Conservation (phyloP, 2,113 vertebrate genomes). For the Noctilio leporinus region DNA sequence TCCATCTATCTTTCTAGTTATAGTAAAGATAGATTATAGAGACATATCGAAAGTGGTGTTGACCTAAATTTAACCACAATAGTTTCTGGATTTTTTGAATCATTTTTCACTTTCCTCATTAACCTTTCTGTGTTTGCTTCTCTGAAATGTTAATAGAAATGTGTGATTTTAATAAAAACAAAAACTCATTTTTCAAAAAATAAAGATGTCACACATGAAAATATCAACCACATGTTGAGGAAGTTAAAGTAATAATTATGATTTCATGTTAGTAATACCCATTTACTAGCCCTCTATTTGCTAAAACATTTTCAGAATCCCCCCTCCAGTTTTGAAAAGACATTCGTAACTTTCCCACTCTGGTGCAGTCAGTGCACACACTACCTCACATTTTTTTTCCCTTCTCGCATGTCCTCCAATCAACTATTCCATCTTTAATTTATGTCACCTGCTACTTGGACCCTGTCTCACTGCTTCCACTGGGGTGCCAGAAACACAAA, state of each 20-base stretch:
- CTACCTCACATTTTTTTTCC: background rate
- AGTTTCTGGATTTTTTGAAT: background rate
- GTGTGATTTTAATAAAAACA: background rate
- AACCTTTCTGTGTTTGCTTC: background rate
- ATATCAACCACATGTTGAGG: background rate
- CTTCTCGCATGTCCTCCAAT: background rate
- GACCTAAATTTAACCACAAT: background rate
- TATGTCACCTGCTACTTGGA: background rate
- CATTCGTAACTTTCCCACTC: background rate
- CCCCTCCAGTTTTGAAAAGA: background rate
- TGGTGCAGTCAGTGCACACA: background rate
- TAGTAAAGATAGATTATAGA: background rate
- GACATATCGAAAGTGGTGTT: background rate
- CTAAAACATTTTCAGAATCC: background rate
- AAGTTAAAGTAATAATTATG: background rate
- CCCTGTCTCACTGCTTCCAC: background rate
- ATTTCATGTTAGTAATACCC: background rate
- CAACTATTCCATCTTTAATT: background rate
- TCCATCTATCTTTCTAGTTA: background rate
- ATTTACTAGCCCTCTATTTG: background rate
- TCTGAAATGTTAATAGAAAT: slow-evolving; percentile 2
- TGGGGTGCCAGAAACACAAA: background rate
- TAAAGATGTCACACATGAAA: background rate
- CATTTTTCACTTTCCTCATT: background rate
- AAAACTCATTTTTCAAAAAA: background rate